Base-by-base conservation (phyloP, 1,140 invertebrate genomes). In the Homarus americanus region DNA sequence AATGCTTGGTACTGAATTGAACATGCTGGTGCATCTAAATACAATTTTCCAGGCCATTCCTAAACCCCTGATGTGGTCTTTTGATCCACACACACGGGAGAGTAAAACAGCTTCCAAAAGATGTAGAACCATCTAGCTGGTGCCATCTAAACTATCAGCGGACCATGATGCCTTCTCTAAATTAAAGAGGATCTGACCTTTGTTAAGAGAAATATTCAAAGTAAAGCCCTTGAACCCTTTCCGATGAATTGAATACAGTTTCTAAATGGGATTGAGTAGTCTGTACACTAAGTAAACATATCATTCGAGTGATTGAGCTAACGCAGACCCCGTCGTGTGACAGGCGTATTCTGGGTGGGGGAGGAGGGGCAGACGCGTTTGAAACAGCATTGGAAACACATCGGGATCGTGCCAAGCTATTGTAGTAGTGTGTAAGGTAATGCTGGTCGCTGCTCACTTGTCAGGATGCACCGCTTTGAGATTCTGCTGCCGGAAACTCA, bases 301-400 rank as follows among this genome's bases (percentile, higher is more conserved):
- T 28, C n/a, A 36, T 41, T 76, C 72, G 63, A 85, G 82, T 85
- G 83, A 86, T 49, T 86, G 72, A 76, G 72, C 72, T 86, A 53
- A 86, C 83, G 41, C 69, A 76, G 72, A 75, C 83, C 72, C 41
- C 15, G 28, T 38, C 66, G 20, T 73, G 24, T 24, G 53, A 66
- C 69, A 44, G 82, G 82, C 72, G 17, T 49, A 24, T 85, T 49
- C 32, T 32, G 83, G 36, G 44, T 41, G 5, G 41, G 69, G 69
- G 69, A 38, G 20, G 40, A 24, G 34, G 49, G 84, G 53, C 28
- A 80, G 58, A 66, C 28, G 82, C 38, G 82, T 44, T 69, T 83
- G 58, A 34, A 40, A 40, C 58, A 83, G 63, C 58, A 20, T 41
- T 12, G 63, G 44, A 32, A 44, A 44, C 40, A 1, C 10, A 24